These are phyloP conservation scores for Maconellicoccus hirsutus DNA, from an alignment of 1,140 invertebrate species.

Conservation along the genomic window DNA sequence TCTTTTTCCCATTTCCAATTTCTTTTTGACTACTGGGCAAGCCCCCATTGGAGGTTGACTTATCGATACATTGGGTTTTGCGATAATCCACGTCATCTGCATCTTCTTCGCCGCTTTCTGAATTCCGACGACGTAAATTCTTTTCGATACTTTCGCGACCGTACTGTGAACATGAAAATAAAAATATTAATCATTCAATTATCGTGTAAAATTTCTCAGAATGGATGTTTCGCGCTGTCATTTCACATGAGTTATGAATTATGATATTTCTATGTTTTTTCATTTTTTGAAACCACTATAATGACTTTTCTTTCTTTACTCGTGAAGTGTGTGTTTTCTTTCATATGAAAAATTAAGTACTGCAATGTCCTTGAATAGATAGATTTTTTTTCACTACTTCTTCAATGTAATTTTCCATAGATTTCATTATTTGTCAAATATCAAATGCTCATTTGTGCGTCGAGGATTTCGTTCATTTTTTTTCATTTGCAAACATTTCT, in stretches of 20 bases:
- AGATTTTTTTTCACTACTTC: too few relatives aligned
- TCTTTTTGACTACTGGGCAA: conserved; percentile 14
- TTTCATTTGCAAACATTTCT: too few relatives aligned
- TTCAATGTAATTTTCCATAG: too few relatives aligned
- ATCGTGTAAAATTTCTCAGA: not conserved
- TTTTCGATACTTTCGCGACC: conserved; percentile 66
- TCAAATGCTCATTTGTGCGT: too few relatives aligned
- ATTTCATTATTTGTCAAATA: too few relatives aligned
- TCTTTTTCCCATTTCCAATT: conserved; percentile 20
- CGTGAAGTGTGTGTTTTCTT: too few relatives aligned
- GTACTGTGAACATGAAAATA: conserved; percentile 45
- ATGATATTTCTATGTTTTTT: too few relatives aligned
- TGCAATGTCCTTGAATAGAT: too few relatives aligned
- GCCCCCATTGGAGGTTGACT: not conserved
- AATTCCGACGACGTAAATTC: conserved; percentile 33
- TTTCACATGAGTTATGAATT: not conserved
- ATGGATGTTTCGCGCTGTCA: not conserved
- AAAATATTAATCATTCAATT: conserved; percentile 25
- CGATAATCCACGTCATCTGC: conserved; percentile 33
- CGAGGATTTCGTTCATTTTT: too few relatives aligned
- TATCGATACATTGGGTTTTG: conserved; percentile 13
- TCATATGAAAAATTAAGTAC: too few relatives aligned
- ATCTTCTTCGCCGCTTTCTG: conserved; percentile 41
- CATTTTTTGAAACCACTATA: too few relatives aligned
- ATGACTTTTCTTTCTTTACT: too few relatives aligned